Conservation (phyloP, 2,888 invertebrate species). For the Proisotoma minuta region DNA sequence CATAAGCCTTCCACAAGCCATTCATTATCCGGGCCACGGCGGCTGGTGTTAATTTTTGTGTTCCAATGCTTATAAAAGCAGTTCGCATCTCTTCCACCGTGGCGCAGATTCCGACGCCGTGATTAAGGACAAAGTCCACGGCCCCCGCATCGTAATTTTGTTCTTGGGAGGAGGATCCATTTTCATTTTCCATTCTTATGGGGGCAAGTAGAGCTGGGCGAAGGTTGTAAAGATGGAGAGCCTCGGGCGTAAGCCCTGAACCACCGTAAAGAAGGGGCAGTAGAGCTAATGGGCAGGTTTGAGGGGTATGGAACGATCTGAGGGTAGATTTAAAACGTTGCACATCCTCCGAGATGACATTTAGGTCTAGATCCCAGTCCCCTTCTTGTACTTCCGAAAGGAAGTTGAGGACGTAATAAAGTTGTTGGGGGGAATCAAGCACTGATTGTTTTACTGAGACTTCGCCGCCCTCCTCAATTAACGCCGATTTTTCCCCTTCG, state of each 20-base stretch:
- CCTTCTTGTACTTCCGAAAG: neutral
- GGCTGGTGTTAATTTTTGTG: slow-evolving; percentile 70
- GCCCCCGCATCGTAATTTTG: slow-evolving; percentile 50
- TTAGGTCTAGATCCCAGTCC: neutral
- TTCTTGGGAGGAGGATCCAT: neutral
- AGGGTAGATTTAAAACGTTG: neutral
- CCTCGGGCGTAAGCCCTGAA: too few species aligned
- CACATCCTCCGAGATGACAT: neutral
- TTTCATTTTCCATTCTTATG: too few species aligned
- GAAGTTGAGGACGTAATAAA: neutral
- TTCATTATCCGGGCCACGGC: slow-evolving; percentile 80
- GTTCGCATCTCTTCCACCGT: slow-evolving; percentile 72
- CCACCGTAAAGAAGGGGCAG: neutral
- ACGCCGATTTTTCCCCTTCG: too few species aligned
- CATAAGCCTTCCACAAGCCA: slow-evolving; percentile 80
- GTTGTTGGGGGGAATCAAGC: neutral
- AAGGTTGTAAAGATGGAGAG: neutral
- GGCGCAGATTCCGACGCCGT: slow-evolving; percentile 84
- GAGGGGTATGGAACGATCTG: neutral
- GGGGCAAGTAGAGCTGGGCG: neutral
- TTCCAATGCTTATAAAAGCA: slow-evolving; percentile 73
- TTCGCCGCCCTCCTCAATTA: too few species aligned
- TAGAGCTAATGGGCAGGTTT: neutral
- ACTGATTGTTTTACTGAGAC: too few species aligned
- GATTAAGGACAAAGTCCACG: slow-evolving; percentile 84